Percentiles rank a stretch among this genome's conserved stretches.
Evolutionary conservation across 2,113 vertebrate genomes (phyloP).

Genomic region (Halichoeres trimaculatus): DNA sequence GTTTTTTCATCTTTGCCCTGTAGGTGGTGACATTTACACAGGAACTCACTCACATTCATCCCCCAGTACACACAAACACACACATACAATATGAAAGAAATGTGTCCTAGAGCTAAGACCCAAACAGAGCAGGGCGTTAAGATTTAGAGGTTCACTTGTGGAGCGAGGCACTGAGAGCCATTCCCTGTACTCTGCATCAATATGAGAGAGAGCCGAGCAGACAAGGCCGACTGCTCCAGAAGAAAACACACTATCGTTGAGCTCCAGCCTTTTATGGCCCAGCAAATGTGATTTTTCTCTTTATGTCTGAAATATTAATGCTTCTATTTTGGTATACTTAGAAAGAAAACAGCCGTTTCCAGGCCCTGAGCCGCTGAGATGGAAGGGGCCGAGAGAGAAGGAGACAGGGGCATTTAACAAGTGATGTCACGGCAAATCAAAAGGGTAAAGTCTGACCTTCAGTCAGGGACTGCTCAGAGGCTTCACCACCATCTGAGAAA

Average conservation of each 20-base stretch:
- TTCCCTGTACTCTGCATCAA: slow-evolving; percentile 59
- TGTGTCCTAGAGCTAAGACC: slow-evolving; percentile 43
- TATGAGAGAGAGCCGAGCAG: slow-evolving; percentile 52
- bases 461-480: slow-evolving; percentile 16
- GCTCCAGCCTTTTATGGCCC: slow-evolving; percentile 61
- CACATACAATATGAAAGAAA: slow-evolving; percentile 23
- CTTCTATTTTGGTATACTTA: slow-evolving; percentile 65
- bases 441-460: slow-evolving; percentile 47
- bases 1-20: slow-evolving; percentile 14
- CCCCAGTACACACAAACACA: not conserved
- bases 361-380: slow-evolving; percentile 46
- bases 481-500: slow-evolving; percentile 1
- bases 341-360: slow-evolving; percentile 60
- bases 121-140: slow-evolving; percentile 26
- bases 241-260: slow-evolving; percentile 58
- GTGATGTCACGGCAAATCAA: slow-evolving; percentile 46
- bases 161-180: slow-evolving; percentile 52
- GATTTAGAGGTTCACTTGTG: slow-evolving; percentile 59
- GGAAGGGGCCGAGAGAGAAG: not conserved
- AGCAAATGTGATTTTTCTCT: slow-evolving; percentile 70
- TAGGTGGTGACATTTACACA: slow-evolving; percentile 42
- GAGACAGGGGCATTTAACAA: slow-evolving; percentile 29
- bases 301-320: slow-evolving; percentile 72
- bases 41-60: not conserved
- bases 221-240: slow-evolving; percentile 53